phyloP scores from a whole-genome alignment of 2,797 vertebrate species.

The Adrianichthys oophorus region DNA sequence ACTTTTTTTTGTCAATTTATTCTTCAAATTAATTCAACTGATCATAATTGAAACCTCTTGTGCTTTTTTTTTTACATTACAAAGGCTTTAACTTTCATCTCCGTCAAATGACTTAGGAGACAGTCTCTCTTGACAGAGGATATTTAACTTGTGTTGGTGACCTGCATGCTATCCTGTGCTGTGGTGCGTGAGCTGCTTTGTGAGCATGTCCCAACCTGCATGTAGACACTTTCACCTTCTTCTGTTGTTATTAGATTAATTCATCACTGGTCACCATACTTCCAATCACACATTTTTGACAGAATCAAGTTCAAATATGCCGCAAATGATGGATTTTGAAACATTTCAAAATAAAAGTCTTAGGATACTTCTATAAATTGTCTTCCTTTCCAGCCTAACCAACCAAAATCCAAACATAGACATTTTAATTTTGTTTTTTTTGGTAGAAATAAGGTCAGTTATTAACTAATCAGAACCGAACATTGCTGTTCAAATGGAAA shows the following conservation, averaged over 20 bases:
- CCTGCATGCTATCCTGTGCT: conserved; percentile 56
- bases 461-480: conserved; percentile 53
- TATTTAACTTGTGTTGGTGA: conserved; percentile 34
- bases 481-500: conserved; percentile 41
- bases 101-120: conserved; percentile 21
- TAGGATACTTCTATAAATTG: no score
- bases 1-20: no score
- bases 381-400: conserved; percentile 34
- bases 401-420: conserved; percentile 23
- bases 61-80: conserved; percentile 6
- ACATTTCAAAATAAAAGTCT: conserved; percentile 1
- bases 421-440: conserved; percentile 12
- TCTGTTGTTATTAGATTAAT: conserved; percentile 36
- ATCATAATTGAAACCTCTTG: no score
- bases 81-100: conserved; percentile 20
- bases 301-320: neutral
- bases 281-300: neutral
- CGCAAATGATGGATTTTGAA: conserved; percentile 5
- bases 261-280: conserved; percentile 58
- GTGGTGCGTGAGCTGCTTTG: conserved; percentile 28
- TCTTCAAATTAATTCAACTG: no score
- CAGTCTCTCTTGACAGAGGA: conserved; percentile 19
- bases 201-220: conserved; percentile 30
- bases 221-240: conserved; percentile 13
- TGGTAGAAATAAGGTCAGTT: conserved; percentile 47